Base-by-base conservation (phyloP, 2,888 invertebrate genomes). In the Lampropteryx suffumata region DNA sequence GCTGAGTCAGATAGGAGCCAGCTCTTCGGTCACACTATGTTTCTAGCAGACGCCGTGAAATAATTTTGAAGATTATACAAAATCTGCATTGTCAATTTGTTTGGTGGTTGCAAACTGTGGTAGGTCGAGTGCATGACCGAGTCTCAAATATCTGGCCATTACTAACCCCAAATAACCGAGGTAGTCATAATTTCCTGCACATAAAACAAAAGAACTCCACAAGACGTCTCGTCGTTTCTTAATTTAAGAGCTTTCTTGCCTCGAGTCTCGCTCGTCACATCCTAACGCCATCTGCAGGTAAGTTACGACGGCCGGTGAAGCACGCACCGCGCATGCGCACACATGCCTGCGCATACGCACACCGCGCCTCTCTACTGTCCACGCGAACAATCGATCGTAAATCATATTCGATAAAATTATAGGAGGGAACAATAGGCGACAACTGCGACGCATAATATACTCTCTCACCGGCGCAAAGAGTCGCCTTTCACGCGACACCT, bases 341-440 rank as follows among this genome's bases (percentile, higher is more conserved):
- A 72, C 81, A 73, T 74, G 74, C 83, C 70, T 76, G 58, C 69
- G 72, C 82, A 79, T 84, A 82, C 85, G 48, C 80, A 79, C 84
- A 81, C 83, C 63, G 69, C 72, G 71, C 13, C 69, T 74, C 64
- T 67, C 76, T 71, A 81, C 86, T 89, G 4, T 4, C 81, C 78
- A 82, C 73, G 71, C 82, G 84, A 90, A 90, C 90, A 90, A 90
- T 90, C 88, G 90, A 89, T 89, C 90, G 85, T 90, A 90, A 90
- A 90, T 89, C 89, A 86, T 78, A 84, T 87, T 85, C 89, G 89
- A 90, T 90, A 90, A 89, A 90, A 89, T 90, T 90, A 89, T 90
- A 90, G 88, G 85, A 88, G 88, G 88, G 82, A 86, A 86, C 88
- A 90, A 90, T 89, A 86, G 82, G 81, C 82, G 73, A 71, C 82